A percentile compares a stretch with the other conserved stretches of the same genome.
Evolutionary conservation across 2,888 invertebrate genomes (phyloP).

Genomic region (Philereme transversata): DNA sequence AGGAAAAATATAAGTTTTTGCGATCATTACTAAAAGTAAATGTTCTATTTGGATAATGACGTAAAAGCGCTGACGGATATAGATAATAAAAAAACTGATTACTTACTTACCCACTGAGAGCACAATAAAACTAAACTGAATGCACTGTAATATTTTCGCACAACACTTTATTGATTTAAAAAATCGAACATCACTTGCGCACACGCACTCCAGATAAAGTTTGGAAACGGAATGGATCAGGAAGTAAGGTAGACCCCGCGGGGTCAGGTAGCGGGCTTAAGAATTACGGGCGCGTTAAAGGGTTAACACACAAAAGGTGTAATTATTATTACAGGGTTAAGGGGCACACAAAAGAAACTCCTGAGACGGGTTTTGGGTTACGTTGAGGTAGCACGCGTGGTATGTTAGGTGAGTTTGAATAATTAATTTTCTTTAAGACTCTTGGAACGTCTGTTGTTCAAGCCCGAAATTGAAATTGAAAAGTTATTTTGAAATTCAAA

Average conservation of each 20-base stretch:
- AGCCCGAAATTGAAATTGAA: background rate
- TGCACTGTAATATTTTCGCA: slow-evolving; percentile 22
- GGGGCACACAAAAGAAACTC: slow-evolving; percentile 62
- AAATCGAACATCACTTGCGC: slow-evolving; percentile 63
- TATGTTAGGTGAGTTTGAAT: slow-evolving; percentile 50
- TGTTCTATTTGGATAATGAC: slow-evolving; percentile 30
- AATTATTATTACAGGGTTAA: slow-evolving; percentile 79
- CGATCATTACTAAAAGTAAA: slow-evolving; percentile 37
- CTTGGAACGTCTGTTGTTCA: slow-evolving; percentile 25
- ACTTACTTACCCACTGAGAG: slow-evolving; percentile 33
- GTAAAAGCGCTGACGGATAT: slow-evolving; percentile 23
- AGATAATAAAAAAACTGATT: slow-evolving; percentile 22
- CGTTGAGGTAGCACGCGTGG: slow-evolving; percentile 66
- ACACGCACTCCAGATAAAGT: slow-evolving; percentile 73
- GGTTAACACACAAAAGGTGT: slow-evolving; percentile 79
- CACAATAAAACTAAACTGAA: slow-evolving; percentile 3
- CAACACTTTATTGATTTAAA: slow-evolving; percentile 36
- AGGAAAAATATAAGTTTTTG: slow-evolving; percentile 50
- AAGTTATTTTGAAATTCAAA: no score
- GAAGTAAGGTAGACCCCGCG: slow-evolving; percentile 67
- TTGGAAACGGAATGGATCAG: slow-evolving; percentile 77
- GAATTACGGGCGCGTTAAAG: slow-evolving; percentile 78
- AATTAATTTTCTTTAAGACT: slow-evolving; percentile 40
- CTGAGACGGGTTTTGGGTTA: slow-evolving; percentile 67
- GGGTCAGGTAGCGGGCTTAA: slow-evolving; percentile 81